phyloP scores from a whole-genome alignment of 30 jellyfish, hydroid and myxozoan genomes.

The Aurelia sp. region DNA sequence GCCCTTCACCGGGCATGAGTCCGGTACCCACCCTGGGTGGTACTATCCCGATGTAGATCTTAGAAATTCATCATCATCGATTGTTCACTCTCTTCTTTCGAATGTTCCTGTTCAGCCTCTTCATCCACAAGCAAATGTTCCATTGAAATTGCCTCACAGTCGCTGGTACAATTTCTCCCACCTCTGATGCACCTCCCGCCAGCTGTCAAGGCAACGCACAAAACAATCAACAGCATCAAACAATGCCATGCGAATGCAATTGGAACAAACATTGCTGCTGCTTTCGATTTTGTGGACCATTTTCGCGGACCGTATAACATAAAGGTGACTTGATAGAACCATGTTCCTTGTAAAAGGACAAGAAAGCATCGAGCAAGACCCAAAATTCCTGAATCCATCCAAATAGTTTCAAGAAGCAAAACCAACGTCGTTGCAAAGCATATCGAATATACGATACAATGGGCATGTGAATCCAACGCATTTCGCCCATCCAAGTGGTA shows the following conservation, averaged over 20 bases:
- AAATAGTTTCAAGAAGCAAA: conserved; percentile 36
- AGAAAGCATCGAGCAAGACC: conserved; percentile 66
- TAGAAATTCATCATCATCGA: neutral
- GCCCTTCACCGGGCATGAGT: too few relatives aligned
- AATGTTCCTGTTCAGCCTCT: neutral
- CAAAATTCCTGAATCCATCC: conserved; percentile 22
- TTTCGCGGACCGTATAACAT: conserved; percentile 62
- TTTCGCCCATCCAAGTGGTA: conserved; percentile 79
- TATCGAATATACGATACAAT: conserved; percentile 44
- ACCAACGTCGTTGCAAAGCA: conserved; percentile 52
- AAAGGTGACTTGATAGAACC: conserved; percentile 76
- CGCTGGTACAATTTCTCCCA: conserved; percentile 21
- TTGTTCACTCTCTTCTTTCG: neutral
- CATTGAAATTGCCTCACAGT: conserved; percentile 39
- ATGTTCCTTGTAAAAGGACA: conserved; percentile 64
- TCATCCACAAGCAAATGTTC: conserved; percentile 43
- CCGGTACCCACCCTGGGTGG: too few relatives aligned
- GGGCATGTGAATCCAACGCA: conserved; percentile 65
- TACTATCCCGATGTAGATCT: too few relatives aligned
- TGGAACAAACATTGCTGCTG: conserved; percentile 76
- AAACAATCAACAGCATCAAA: conserved; percentile 8
- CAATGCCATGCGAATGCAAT: conserved; percentile 77
- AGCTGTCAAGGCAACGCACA: neutral
- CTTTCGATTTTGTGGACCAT: conserved; percentile 53
- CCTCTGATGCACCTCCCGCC: conserved; percentile 32